Evolutionary conservation across 2,888 invertebrate genomes (phyloP).

Genomic region (Cheilosia vernalis): DNA sequence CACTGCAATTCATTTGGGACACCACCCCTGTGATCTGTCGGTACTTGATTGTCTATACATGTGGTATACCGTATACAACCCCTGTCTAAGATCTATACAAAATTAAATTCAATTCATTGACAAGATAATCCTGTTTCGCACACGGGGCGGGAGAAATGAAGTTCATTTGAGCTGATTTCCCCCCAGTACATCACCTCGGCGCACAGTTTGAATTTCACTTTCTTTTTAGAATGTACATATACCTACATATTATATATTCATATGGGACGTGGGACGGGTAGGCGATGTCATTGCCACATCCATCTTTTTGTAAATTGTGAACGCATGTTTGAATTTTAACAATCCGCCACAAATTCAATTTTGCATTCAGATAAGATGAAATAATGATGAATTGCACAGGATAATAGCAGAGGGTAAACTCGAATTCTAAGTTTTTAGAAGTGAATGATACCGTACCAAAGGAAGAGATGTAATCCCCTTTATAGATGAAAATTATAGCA

Average conservation of each 20-base stretch:
- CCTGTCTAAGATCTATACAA: conserved; percentile 57
- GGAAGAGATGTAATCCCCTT: too few relatives aligned
- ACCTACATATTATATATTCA: conserved; percentile 51
- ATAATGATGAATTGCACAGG: conserved; percentile 51
- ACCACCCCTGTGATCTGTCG: conserved; percentile 24
- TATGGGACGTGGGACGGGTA: neutral
- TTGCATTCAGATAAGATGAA: conserved; percentile 58
- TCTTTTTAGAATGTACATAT: too few relatives aligned
- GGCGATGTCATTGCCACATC: neutral
- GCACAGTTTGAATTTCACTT: conserved; percentile 3
- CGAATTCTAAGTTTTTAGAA: neutral
- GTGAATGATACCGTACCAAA: neutral
- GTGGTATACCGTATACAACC: neutral
- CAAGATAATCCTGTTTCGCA: conserved; percentile 71
- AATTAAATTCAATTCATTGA: conserved; percentile 75
- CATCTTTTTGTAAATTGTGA: conserved; percentile 68
- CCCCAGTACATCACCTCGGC: conserved; percentile 18
- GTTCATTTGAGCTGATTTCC: conserved; percentile 27
- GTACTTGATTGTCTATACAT: neutral
- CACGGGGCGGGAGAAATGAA: conserved; percentile 22
- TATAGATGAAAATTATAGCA: conserved; percentile 1
- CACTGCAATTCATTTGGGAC: conserved; percentile 26
- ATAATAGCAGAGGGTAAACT: conserved; percentile 21
- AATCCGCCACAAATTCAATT: conserved; percentile 74
- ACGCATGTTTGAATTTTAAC: conserved; percentile 74